Conservation (phyloP, 2,888 invertebrate genomes). For the Pycnomerus fuliginosus region DNA sequence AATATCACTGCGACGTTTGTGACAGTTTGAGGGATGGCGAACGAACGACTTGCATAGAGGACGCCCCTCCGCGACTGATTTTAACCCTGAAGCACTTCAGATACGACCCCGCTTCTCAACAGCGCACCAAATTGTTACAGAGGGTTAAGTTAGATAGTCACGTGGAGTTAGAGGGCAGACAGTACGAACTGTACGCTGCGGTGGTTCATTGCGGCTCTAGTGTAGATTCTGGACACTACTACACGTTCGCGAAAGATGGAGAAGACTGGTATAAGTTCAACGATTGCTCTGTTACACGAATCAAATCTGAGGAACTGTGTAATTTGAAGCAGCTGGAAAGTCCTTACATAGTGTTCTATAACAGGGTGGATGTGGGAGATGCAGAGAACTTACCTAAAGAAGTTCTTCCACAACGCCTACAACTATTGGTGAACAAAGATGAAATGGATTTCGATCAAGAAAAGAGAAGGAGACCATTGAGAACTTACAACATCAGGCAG, state of each 20-base stretch:
- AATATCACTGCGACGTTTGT: constrained; percentile 79
- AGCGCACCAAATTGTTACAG: constrained; percentile 78
- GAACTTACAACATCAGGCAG: constrained; percentile 39
- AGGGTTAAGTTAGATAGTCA: constrained; percentile 55
- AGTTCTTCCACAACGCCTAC: constrained; percentile 40
- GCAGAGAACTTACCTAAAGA: constrained; percentile 40
- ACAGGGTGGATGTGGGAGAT: constrained; percentile 48
- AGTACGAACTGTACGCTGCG: constrained; percentile 76
- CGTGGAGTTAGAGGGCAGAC: constrained; percentile 58
- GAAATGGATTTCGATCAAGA: constrained; percentile 42
- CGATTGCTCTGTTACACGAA: constrained; percentile 69
- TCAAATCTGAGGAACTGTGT: constrained; percentile 63
- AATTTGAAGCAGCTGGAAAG: constrained; percentile 70
- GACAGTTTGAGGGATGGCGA: constrained; percentile 75
- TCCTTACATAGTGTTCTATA: constrained; percentile 81
- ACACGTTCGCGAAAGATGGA: constrained; percentile 74
- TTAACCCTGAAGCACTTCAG: constrained; percentile 80
- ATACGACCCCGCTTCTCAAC: constrained; percentile 68
- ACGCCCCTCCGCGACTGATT: constrained; percentile 75
- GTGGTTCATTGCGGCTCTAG: constrained; percentile 83
- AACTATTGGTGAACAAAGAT: constrained; percentile 42
- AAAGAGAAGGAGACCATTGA: constrained; percentile 35
- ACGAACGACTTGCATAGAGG: constrained; percentile 66
- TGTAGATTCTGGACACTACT: constrained; percentile 86
- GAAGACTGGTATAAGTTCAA: constrained; percentile 78